phyloP scores from a whole-genome alignment of 2,888 invertebrate genomes.

The Cancer borealis region DNA sequence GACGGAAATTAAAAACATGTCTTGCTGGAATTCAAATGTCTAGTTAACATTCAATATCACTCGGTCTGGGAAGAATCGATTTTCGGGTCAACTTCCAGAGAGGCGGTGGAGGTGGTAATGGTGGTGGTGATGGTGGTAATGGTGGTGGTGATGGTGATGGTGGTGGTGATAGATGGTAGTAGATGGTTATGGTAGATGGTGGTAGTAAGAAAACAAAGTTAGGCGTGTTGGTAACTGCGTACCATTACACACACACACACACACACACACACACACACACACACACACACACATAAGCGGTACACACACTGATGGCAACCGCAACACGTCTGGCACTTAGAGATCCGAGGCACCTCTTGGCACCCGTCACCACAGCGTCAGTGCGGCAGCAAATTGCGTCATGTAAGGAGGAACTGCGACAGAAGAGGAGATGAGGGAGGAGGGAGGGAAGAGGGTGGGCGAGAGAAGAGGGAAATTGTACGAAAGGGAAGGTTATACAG shows the following conservation, averaged over 20 bases:
- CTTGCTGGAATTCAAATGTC: conserved; percentile 45
- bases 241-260: not conserved
- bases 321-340: not conserved
- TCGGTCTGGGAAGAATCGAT: conserved; percentile 26
- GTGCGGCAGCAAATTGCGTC: conserved; percentile 48
- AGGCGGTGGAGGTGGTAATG: not conserved
- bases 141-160: not conserved
- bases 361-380: conserved; percentile 44
- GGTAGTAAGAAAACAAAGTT: not conserved
- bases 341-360: not conserved
- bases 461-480: not conserved
- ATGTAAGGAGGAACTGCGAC: not conserved
- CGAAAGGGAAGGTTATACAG: not conserved
- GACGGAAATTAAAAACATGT: conserved; percentile 72
- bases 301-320: conserved; percentile 34
- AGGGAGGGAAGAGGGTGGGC: not conserved
- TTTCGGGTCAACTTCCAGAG: not conserved
- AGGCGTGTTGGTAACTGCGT: not conserved
- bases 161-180: not conserved
- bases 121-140: conserved; percentile 4
- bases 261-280: conserved; percentile 20
- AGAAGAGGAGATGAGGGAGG: conserved; percentile 1
- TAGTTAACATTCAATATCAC: conserved; percentile 3
- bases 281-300: conserved; percentile 2
- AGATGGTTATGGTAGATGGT: not conserved